These are phyloP conservation scores for Pipistrellus pygmaeus DNA, from an alignment of 2,797 vertebrate species.

Conservation along the genomic window DNA sequence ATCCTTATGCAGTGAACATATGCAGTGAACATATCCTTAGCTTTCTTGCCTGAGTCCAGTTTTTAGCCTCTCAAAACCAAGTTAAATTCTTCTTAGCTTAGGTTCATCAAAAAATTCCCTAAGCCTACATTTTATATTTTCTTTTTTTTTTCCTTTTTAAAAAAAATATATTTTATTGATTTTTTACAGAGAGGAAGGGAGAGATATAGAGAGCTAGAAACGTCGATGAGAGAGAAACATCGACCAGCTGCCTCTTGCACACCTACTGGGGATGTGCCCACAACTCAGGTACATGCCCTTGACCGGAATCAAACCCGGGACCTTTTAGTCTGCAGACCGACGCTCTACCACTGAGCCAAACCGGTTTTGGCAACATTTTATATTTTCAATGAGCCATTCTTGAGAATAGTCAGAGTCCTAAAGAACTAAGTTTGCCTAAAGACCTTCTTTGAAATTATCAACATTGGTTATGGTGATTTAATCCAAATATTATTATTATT, in stretches of 20 bases:
- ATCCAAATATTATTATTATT: neutral
- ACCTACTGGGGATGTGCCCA: no score
- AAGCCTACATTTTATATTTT: neutral
- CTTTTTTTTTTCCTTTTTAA: no score
- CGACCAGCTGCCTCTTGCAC: no score
- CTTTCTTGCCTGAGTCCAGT: slow-evolving; percentile 8
- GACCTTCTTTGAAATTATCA: neutral
- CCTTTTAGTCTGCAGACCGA: no score
- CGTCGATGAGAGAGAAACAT: no score
- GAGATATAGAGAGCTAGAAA: no score
- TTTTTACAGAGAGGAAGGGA: no score
- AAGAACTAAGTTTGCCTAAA: neutral
- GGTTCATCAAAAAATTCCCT: neutral
- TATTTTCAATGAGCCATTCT: neutral
- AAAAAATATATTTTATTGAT: no score
- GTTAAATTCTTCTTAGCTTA: slow-evolving; percentile 23
- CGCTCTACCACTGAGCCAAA: no score
- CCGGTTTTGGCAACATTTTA: no score
- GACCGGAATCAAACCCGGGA: no score
- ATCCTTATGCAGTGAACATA: neutral
- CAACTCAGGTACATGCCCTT: no score
- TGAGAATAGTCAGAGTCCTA: neutral
- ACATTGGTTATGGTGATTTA: neutral
- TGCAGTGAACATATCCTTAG: neutral
- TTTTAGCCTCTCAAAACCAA: neutral